Evolutionary conservation across 2,113 vertebrate genomes (phyloP).

Genomic region (Urocynchramus pylzowi): DNA sequence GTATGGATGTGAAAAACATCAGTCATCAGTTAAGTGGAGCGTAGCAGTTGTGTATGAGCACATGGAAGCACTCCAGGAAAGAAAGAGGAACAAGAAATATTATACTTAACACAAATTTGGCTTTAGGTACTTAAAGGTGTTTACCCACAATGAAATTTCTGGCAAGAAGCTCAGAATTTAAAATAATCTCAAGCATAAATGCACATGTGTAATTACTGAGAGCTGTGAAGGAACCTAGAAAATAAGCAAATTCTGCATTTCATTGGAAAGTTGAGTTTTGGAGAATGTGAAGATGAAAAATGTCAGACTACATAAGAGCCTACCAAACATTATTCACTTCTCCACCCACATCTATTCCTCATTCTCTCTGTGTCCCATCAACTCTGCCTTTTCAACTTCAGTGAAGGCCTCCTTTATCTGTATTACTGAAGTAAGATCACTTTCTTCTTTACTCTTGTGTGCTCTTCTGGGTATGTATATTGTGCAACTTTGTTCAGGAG

Average conservation of each 20-base stretch:
- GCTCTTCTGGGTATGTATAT: not conserved
- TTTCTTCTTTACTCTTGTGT: not conserved
- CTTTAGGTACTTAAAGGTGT: not conserved
- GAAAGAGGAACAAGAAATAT: not conserved
- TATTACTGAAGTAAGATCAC: not conserved
- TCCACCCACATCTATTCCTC: not conserved
- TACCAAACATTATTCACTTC: not conserved
- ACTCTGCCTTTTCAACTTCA: not conserved
- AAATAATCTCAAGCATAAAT: not conserved
- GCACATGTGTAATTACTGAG: not conserved
- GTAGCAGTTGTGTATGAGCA: not conserved
- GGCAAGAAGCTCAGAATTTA: not conserved
- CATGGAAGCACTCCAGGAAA: conserved; percentile 21
- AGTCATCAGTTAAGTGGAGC: not conserved
- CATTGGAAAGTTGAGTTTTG: not conserved
- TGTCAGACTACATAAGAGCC: not conserved
- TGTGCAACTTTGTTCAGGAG: not conserved
- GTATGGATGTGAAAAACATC: not conserved
- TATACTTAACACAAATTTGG: not conserved
- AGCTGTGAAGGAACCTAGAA: not conserved
- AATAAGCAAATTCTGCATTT: not conserved
- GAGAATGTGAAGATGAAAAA: not conserved
- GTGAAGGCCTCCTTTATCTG: not conserved
- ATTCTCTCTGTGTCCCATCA: not conserved
- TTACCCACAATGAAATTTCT: not conserved